These are phyloP conservation scores for Thymelicus sylvestris DNA, from an alignment of 2,888 invertebrate species.

Conservation along the genomic window DNA sequence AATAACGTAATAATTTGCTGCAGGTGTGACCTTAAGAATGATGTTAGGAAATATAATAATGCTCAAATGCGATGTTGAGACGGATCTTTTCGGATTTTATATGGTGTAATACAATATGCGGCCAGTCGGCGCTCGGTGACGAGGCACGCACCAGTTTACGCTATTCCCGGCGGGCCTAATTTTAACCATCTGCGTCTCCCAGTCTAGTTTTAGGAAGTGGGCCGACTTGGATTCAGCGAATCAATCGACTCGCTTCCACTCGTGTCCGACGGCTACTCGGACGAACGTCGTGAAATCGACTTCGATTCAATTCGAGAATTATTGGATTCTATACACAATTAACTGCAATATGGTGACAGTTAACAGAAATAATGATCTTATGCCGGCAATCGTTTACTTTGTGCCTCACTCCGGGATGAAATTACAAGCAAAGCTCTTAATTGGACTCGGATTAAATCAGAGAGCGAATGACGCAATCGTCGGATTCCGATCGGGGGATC, in stretches of 20 bases:
- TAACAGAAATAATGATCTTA: slow-evolving; percentile 42
- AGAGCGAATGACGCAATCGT: slow-evolving; percentile 63
- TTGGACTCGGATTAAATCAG: slow-evolving; percentile 67
- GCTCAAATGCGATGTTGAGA: slow-evolving; percentile 14
- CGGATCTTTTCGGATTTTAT: slow-evolving; percentile 49
- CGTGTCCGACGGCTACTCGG: slow-evolving; percentile 42
- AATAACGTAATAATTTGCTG: slow-evolving; percentile 30
- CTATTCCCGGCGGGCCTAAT: slow-evolving; percentile 83
- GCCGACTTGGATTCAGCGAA: slow-evolving; percentile 71
- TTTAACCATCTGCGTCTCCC: slow-evolving; percentile 84
- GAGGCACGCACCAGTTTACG: slow-evolving; percentile 75
- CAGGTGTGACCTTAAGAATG: slow-evolving; percentile 30
- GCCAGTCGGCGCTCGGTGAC: slow-evolving; percentile 64
- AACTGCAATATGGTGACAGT: slow-evolving; percentile 40
- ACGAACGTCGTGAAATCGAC: slow-evolving; percentile 38
- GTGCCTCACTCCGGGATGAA: slow-evolving; percentile 47
- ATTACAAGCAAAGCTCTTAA: slow-evolving; percentile 66
- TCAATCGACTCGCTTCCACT: slow-evolving; percentile 56
- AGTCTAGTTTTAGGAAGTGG: slow-evolving; percentile 83
- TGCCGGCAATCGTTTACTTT: slow-evolving; percentile 40
- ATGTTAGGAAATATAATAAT: slow-evolving; percentile 27
- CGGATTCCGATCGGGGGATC: slow-evolving; percentile 72
- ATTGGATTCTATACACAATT: slow-evolving; percentile 31
- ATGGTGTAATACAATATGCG: slow-evolving; percentile 79
- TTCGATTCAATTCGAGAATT: slow-evolving; percentile 28